These are phyloP conservation scores for Podotricha telesiphe DNA, from an alignment of 2,888 invertebrate genomes.

Conservation along the genomic window DNA sequence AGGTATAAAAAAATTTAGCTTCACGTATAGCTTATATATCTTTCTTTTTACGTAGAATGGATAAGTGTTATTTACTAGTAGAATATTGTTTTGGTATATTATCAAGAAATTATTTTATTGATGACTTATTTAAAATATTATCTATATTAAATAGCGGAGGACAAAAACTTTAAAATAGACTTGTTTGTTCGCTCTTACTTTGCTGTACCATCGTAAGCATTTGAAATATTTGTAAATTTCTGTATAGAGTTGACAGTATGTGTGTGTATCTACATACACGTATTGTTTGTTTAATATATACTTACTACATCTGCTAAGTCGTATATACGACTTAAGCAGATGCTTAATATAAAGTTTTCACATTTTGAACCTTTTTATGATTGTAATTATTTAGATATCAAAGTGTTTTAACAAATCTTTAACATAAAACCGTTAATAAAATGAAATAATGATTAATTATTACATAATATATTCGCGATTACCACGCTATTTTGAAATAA, in stretches of 20 bases:
- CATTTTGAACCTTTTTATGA: not conserved
- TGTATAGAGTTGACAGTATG: not conserved
- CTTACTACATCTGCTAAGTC: slow-evolving; percentile 7
- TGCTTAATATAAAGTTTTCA: no score
- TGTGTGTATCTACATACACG: slow-evolving; percentile 1
- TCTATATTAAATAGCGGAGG: not conserved
- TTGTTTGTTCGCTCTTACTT: not conserved
- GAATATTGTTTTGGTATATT: not conserved
- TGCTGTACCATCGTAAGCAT: not conserved
- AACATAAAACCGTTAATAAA: not conserved
- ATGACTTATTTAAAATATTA: no score
- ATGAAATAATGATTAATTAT: no score
- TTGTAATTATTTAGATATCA: not conserved
- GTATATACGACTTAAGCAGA: not conserved
- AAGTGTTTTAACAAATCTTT: not conserved
- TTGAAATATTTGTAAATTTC: slow-evolving; percentile 1
- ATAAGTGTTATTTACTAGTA: not conserved
- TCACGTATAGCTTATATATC: no score
- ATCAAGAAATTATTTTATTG: not conserved
- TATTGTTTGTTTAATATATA: slow-evolving; percentile 2
- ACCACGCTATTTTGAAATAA: no score
- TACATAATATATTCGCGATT: no score
- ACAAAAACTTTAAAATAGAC: not conserved
- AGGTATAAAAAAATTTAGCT: no score
- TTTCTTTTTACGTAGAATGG: no score